Conservation (phyloP, 2,113 vertebrate genomes). For the Pterocles orientalis region DNA sequence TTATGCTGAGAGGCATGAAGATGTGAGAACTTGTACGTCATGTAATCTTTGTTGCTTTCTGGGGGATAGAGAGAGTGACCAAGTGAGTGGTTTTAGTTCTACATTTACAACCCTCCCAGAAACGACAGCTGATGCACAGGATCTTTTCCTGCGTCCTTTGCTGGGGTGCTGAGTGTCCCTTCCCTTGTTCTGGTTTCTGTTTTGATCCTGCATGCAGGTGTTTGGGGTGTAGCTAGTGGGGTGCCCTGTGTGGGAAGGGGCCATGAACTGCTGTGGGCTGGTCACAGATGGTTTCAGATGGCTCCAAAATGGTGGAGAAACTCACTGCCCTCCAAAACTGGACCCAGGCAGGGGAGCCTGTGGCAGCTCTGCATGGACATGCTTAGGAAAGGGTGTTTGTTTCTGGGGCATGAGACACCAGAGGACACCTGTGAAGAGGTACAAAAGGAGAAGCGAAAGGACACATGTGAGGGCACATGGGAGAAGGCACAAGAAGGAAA, state of each 20-base stretch:
- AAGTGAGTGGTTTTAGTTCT: background rate
- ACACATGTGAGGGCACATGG: background rate
- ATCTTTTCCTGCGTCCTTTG: background rate
- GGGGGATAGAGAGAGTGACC: background rate
- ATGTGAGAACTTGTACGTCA: background rate
- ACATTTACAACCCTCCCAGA: background rate
- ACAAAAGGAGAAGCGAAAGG: background rate
- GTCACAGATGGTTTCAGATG: background rate
- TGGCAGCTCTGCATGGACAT: background rate
- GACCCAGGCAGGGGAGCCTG: background rate
- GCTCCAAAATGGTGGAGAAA: background rate
- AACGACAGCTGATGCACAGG: background rate
- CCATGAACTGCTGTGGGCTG: no score
- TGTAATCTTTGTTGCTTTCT: background rate
- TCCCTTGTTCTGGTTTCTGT: background rate
- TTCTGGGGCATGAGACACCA: background rate
- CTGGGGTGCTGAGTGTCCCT: background rate
- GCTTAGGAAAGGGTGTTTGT: background rate
- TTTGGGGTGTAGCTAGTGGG: background rate
- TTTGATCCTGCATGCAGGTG: fast-evolving
- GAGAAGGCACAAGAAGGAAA: background rate
- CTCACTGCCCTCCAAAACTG: background rate
- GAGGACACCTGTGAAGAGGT: background rate
- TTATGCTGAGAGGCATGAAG: background rate
- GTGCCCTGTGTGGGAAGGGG: background rate